These are phyloP conservation scores for Drosophila affinis DNA, from an alignment of 2,888 invertebrate genomes.

Conservation along the genomic window DNA sequence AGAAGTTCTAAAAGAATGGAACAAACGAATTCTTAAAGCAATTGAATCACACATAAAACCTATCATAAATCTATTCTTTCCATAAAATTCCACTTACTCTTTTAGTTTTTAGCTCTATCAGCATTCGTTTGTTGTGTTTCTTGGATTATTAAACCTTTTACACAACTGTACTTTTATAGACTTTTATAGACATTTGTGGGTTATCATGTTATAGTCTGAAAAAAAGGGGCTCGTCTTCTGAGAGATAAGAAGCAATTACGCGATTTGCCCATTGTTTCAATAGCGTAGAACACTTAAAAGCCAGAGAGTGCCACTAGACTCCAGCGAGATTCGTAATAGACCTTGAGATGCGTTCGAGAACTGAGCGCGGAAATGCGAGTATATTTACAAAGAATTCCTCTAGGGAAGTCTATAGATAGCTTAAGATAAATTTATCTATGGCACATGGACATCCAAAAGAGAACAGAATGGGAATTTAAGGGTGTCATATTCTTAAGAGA, in stretches of 20 bases:
- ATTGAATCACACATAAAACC: neutral
- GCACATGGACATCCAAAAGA: neutral
- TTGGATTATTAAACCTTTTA: neutral
- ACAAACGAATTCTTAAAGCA: neutral
- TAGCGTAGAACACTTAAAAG: constrained; percentile 16
- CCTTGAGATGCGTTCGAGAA: neutral
- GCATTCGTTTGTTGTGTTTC: neutral
- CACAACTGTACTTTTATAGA: constrained; percentile 26
- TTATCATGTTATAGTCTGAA: constrained; percentile 5
- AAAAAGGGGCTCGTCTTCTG: constrained; percentile 33
- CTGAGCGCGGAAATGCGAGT: neutral
- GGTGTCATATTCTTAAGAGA: no score
- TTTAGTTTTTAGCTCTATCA: neutral
- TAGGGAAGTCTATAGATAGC: no score
- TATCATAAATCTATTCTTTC: neutral
- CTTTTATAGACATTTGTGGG: neutral
- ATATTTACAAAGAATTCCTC: neutral
- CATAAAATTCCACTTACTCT: neutral
- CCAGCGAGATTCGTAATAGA: neutral
- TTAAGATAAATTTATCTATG: neutral
- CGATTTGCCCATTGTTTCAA: neutral
- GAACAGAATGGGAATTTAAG: neutral
- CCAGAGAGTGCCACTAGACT: neutral
- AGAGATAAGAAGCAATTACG: constrained; percentile 22
- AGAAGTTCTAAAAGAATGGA: neutral